Base-by-base conservation (phyloP, 2,113 vertebrate species). In the Phasianus colchicus region DNA sequence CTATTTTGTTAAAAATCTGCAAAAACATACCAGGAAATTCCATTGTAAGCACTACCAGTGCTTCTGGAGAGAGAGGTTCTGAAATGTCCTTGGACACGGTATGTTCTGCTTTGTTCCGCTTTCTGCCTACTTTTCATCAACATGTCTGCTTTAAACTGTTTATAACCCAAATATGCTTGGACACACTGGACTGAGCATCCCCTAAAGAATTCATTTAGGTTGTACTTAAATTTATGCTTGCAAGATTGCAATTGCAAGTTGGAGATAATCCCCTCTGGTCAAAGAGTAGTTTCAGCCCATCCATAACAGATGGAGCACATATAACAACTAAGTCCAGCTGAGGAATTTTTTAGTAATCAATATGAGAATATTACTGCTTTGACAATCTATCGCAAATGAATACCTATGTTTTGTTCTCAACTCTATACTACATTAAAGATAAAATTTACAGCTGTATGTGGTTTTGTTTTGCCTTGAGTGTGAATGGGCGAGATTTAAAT, bases 31-130 rank as follows among this genome's bases (percentile, higher is more conserved):
- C 5, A 88, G 34, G 7, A 86, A 77, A n/a, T 43, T 80, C 74
- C 21, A 36, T 2, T 77, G 22, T 14, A 80, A 86, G 42, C n/a
- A 29, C 19, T 64, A 63, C 4, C 5, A 34, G 45, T 25, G 14
- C 32, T 40, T 17, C 64, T 64, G 36, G 18, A 54, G 79, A 34
- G 6, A 52, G 6, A n/a, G 17, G 11, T 71, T 73, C 27, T 83
- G n/a, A 27, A 21, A 2, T 13, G 9, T 66, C 27, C 34, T 70
- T 66, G 36, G 21, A 45, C 2, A 3, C 18, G 17, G 15, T 4
- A 55, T 4, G 6, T 71, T 47, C 5, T 0, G 2, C 36, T 85
- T 65, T 24, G 20, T 32, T 43, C 17, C 0, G 0, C 7, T 73
- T 87, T 65, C 15, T 76, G 16, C 66, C 87, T 88, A 18, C 5